Base-by-base conservation (phyloP, 2,113 vertebrate genomes). In the Oryzias melastigma region DNA sequence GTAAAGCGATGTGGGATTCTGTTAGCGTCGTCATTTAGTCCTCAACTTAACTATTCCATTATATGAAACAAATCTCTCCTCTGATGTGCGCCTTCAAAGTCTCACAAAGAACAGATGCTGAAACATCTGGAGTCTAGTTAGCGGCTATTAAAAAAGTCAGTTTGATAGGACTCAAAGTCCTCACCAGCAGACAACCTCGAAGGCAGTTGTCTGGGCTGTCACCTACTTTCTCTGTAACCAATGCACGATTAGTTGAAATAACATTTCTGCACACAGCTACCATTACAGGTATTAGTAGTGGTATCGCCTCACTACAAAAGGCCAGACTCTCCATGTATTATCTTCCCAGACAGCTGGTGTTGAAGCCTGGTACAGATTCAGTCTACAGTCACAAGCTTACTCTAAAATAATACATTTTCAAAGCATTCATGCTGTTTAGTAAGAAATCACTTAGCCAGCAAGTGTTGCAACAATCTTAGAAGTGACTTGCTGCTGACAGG, bases 51-150 rank as follows among this genome's bases (percentile, higher is more conserved):
- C 68, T 65, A 74, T 73, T 86, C 83, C 68, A 84, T 85, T 83
- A 79, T 84, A 87, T 87, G 71, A 84, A 88, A 88, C 88, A 81
- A 87, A 86, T 83, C 81, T 70, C 78, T 73, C 77, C 81, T 90
- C 86, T 87, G 86, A 90, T 80, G 82, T 90, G 40, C 67, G 83
- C 83, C 86, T 88, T 90, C 82, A 87, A 90, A 90, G 88, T 86
- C 80, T 66, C 80, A 53, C 73, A 81, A 74, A 81, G 79, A 88
- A 81, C 88, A 90, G 83, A 88, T 88, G 88, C 82, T 80, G 65
- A 78, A 87, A 90, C 88, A 88, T 90, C 88, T 88, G 88, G 88
- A 87, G 80, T 73, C 73, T 85, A 82, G 78, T 90, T 85, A 88
- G 75, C 75, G 59, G 83, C 86, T 85, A 90, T 90, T 87, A 77